Conservation (phyloP, 2,888 invertebrate genomes). For the Himalopsyche japonica region DNA sequence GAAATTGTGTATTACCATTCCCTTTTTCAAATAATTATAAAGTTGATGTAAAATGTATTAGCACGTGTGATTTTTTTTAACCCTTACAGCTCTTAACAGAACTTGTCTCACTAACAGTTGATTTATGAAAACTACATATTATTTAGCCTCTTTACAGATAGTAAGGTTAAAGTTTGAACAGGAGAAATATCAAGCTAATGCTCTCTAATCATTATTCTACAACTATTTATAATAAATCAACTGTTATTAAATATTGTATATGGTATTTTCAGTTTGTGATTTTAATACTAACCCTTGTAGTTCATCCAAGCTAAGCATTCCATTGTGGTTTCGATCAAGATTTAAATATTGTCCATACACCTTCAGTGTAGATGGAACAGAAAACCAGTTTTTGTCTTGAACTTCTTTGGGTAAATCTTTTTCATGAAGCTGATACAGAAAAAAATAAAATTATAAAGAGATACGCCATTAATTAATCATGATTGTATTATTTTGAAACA, state of each 20-base stretch:
- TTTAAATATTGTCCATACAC: constrained; percentile 95
- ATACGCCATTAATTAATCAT: neutral
- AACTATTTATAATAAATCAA: too few relatives aligned
- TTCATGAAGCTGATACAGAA: constrained; percentile 67
- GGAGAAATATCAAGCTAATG: too few relatives aligned
- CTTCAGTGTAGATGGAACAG: constrained; percentile 82
- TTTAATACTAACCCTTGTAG: constrained; percentile 68
- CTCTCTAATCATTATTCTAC: too few relatives aligned
- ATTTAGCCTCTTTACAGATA: too few relatives aligned
- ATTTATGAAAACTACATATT: too few relatives aligned
- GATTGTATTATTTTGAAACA: too few relatives aligned
- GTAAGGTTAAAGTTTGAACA: too few relatives aligned
- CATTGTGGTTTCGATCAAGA: constrained; percentile 92
- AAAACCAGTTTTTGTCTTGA: constrained; percentile 90
- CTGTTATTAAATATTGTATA: too few relatives aligned
- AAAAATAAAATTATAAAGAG: neutral
- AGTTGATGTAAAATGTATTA: too few relatives aligned
- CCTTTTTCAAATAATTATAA: neutral
- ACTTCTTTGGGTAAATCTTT: constrained; percentile 81
- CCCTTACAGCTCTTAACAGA: too few relatives aligned
- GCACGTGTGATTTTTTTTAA: too few relatives aligned
- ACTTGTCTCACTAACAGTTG: too few relatives aligned
- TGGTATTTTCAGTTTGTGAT: neutral
- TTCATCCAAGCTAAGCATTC: constrained; percentile 92
- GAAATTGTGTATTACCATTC: neutral